Conservation (phyloP, 2,888 invertebrate species). For the Calliopum simillimum region DNA sequence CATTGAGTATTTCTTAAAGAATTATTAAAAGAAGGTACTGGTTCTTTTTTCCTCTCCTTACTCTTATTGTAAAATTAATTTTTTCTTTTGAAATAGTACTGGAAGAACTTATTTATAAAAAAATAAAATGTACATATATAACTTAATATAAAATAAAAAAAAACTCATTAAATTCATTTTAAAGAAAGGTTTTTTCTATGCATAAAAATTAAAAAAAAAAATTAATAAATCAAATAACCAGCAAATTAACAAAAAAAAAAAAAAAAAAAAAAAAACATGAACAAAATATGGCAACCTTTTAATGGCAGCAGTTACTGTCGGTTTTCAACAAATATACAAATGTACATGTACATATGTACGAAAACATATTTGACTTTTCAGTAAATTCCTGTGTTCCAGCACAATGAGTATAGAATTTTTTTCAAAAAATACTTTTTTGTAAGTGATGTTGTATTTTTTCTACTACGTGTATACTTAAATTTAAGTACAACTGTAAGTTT, state of each 20-base stretch:
- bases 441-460: background rate
- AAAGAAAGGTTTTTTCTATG: slow-evolving; percentile 44
- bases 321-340: too few relatives aligned
- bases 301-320: background rate
- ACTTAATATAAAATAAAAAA: slow-evolving; percentile 8
- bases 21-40: slow-evolving; percentile 16
- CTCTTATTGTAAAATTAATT: too few relatives aligned
- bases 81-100: slow-evolving; percentile 1
- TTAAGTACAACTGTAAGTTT: slow-evolving; percentile 34
- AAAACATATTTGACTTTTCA: too few relatives aligned
- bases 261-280: slow-evolving; percentile 40
- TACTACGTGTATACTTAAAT: background rate
- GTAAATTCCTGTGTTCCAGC: slow-evolving; percentile 16
- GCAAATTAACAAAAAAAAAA: slow-evolving; percentile 38
- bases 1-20: slow-evolving; percentile 10
- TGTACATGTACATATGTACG: too few relatives aligned
- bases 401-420: background rate
- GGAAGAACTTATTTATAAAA: slow-evolving; percentile 28
- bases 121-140: slow-evolving; percentile 12
- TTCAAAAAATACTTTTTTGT: slow-evolving; percentile 6
- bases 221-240: slow-evolving; percentile 22
- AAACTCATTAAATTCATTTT: slow-evolving; percentile 45
- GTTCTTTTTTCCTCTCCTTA: background rate
- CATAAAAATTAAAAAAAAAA: slow-evolving; percentile 28
- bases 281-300: background rate